Percentiles rank a stretch among this genome's conserved stretches.
phyloP scores from a whole-genome alignment of 2,797 vertebrate genomes.

The Psittacula echo region DNA sequence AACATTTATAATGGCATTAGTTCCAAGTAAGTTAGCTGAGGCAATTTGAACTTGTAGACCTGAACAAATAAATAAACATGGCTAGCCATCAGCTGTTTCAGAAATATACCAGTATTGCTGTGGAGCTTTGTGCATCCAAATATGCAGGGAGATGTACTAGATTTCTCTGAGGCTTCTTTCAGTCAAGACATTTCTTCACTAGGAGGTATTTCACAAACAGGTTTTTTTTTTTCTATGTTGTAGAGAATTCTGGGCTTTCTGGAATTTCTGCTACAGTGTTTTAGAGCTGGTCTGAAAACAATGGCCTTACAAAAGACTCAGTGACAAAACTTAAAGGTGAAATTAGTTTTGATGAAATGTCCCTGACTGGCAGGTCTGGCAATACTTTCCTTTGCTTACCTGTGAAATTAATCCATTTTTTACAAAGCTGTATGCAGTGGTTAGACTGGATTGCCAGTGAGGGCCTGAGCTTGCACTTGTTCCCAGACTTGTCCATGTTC shows the following conservation, averaged over 20 bases:
- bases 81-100: slow-evolving; percentile 8
- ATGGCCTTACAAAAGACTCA: background rate
- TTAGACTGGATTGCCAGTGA: background rate
- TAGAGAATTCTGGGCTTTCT: background rate
- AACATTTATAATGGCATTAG: slow-evolving; percentile 63
- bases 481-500: background rate
- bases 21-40: slow-evolving; percentile 52
- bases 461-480: background rate
- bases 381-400: too few relatives aligned
- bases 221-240: background rate
- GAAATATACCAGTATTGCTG: background rate
- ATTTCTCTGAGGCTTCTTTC: background rate
- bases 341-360: too few relatives aligned
- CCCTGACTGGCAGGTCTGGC: too few relatives aligned
- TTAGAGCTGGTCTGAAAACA: background rate
- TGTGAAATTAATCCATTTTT: background rate
- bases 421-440: background rate
- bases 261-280: background rate
- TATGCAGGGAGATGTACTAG: background rate
- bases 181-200: background rate
- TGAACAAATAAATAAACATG: slow-evolving; percentile 40
- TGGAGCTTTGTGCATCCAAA: slow-evolving; percentile 3
- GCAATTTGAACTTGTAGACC: slow-evolving; percentile 44
- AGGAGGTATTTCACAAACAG: background rate
- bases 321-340: background rate